These are phyloP conservation scores for Euclidia mi DNA, from an alignment of 2,888 invertebrate genomes.

Conservation along the genomic window DNA sequence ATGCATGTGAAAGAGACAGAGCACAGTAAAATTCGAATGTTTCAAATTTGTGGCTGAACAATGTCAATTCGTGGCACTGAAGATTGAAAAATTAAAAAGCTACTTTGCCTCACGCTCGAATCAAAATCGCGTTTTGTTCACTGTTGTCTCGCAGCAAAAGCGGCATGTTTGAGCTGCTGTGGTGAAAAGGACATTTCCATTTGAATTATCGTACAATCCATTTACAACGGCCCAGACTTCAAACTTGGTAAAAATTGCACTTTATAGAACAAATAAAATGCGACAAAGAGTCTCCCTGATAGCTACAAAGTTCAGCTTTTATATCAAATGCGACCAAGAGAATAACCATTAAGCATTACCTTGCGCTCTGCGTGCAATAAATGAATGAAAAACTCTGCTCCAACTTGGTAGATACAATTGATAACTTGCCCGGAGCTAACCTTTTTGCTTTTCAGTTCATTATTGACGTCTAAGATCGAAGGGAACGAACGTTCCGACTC, in stretches of 20 bases:
- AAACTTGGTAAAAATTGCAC: slow-evolving; percentile 72
- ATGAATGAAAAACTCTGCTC: slow-evolving; percentile 80
- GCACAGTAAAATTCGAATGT: too few species aligned
- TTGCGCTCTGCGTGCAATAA: slow-evolving; percentile 79
- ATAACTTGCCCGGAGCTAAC: slow-evolving; percentile 81
- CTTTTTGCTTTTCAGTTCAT: slow-evolving; percentile 80
- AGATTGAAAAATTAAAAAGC: too few species aligned
- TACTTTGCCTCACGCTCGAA: too few species aligned
- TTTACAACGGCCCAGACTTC: slow-evolving; percentile 63
- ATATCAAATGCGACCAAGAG: slow-evolving; percentile 75
- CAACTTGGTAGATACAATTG: slow-evolving; percentile 83
- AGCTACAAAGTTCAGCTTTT: slow-evolving; percentile 76
- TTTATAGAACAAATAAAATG: slow-evolving; percentile 69
- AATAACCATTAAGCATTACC: slow-evolving; percentile 84
- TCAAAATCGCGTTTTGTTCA: too few species aligned
- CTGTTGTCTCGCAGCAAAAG: too few species aligned
- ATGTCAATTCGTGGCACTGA: too few species aligned
- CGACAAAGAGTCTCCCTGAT: slow-evolving; percentile 63
- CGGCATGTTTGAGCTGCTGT: too few species aligned
- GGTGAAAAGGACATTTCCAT: slow-evolving; percentile 53
- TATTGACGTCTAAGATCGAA: slow-evolving; percentile 75
- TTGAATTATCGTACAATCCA: slow-evolving; percentile 64
- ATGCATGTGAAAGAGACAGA: too few species aligned
- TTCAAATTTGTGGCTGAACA: too few species aligned
- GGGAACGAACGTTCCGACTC: slow-evolving; percentile 64